Evolutionary conservation across 2,888 invertebrate species (phyloP), one percentile per base, ranked within the genome.

Genomic region (Lithosia quadra): DNA sequence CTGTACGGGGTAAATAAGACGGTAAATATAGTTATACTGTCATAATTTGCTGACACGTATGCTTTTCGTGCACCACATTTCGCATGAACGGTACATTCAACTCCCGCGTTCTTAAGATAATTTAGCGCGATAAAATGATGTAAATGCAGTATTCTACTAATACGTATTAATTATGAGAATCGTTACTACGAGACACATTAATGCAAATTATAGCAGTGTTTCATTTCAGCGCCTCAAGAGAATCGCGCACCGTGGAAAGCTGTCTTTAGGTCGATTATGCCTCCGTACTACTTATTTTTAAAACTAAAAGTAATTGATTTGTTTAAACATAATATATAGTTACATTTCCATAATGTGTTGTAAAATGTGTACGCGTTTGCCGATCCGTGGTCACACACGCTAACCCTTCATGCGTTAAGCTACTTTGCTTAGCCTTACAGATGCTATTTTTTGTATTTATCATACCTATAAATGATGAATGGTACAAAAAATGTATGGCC

Each of bases 81-180:
- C 49, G 22, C 49, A 53, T 53, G 60, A 59, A 58, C 22, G 22
- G 65, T 58, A 58, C 65, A 63, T 71, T 68, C 53, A 65, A 61
- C 65, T 56, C 34, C 34, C 34, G 61, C 65, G 65, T 61, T 65
- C 36, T 28, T 65, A n/a, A 58, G 59, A 69, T 59, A 39, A 58
- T 65, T 60, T 65, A 43, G 11, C 22, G 36, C 58, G 43, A 57
- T 65, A 65, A n/a, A n/a, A n/a, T n/a, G n/a, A n/a, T n/a, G 22
- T 65, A 21, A 63, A 28, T 65, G 62, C 65, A 36, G 56, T 60
- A 58, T 56, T 55, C 39, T 34, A 18, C 39, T 53, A 64, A 55
- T 28, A 43, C n/a, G 65, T 56, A 28, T 64, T 68, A 56, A 68
- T 68, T 55, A 62, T 43, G 68, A 64, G 56, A 63, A 62, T 24